phyloP scores from a whole-genome alignment of 2,797 vertebrate genomes.

The Pseudochaenichthys georgianus region DNA sequence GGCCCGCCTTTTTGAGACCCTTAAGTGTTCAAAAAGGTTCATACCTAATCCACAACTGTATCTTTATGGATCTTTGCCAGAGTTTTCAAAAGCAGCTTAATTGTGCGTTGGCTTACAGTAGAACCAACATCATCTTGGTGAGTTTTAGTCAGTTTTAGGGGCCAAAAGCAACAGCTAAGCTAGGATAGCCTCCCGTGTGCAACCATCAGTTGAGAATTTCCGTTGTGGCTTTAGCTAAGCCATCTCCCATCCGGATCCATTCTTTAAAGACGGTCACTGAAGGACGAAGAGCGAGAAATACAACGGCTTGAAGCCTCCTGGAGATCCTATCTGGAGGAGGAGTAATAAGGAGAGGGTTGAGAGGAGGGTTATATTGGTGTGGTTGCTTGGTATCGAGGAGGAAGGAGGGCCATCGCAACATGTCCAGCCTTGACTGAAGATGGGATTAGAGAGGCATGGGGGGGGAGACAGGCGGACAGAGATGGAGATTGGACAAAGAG shows the following conservation, averaged over 20 bases:
- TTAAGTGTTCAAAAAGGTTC: slow-evolving; percentile 78
- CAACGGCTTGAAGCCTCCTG: slow-evolving; percentile 56
- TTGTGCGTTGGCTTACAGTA: slow-evolving; percentile 55
- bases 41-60: slow-evolving; percentile 68
- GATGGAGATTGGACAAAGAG: slow-evolving; percentile 63
- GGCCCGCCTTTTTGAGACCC: slow-evolving; percentile 60
- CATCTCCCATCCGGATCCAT: slow-evolving; percentile 52
- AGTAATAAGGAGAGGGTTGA: slow-evolving; percentile 67
- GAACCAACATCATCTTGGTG: slow-evolving; percentile 48
- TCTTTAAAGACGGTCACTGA: slow-evolving; percentile 53
- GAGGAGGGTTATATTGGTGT: slow-evolving; percentile 57
- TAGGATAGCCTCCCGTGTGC: slow-evolving; percentile 50
- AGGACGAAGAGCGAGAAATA: slow-evolving; percentile 58
- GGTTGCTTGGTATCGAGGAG: slow-evolving; percentile 53
- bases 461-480: slow-evolving; percentile 47
- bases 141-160: slow-evolving; percentile 33
- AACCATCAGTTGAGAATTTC: slow-evolving; percentile 69
- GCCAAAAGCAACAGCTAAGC: slow-evolving; percentile 39
- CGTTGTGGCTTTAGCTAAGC: slow-evolving; percentile 66
- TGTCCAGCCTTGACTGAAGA: slow-evolving; percentile 61
- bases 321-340: slow-evolving; percentile 68
- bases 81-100: slow-evolving; percentile 50
- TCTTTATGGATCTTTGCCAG: slow-evolving; percentile 58
- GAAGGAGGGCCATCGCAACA: slow-evolving; percentile 61
- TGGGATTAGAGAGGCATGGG: slow-evolving; percentile 56